Evolutionary conservation across 2,113 vertebrate species (phyloP), one percentile per base, ranked within the genome.

Genomic region (Synodontis membranacea): DNA sequence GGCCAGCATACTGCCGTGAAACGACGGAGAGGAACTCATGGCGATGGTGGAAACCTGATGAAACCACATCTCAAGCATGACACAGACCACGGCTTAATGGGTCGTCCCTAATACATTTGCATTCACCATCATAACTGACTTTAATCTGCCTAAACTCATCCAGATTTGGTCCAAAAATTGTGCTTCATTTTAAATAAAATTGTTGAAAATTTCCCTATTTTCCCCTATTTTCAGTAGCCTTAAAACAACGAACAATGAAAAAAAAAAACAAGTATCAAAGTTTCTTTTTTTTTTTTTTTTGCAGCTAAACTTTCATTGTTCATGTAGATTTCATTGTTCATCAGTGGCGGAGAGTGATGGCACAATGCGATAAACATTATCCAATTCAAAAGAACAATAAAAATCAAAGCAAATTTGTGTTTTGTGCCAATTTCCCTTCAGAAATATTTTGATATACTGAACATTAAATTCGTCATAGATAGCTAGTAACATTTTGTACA

Each of bases 21-120:
- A 81, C 11, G 11, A 54, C 19, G 14, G 25, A 76, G 44, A 72
- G 39, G 42, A 74, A 44, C 21, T 78, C 3, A 23, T 39, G 50
- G 50, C 34, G 25, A 25, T 80, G 34, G 52, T 46, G 58, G 80
- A 64, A 31, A 58, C 58, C 28, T 64, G 58, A 82, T 31, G 58
- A 64, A 82, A 82, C 58, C 80, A 82, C 80, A 82, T 82, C 80
- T 82, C 60, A 82, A 28, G 80, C 52, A 54, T 37, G 76, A 79
- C 23, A 79, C 50, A 79, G 31, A 79, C 46, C 28, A 19, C 28
- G 15, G 21, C 52, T 46, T 64, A 62, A 82, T 3, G 37, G 23
- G 23, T 42, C 10, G 15, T 2, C 14, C 80, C 46, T 28, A 46
- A 64, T 46, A 46, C 39, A 64, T 82, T 44, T 46, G 39, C 25